Conservation (phyloP, 1,140 invertebrate species). For the Camponotus pennsylvanicus region DNA sequence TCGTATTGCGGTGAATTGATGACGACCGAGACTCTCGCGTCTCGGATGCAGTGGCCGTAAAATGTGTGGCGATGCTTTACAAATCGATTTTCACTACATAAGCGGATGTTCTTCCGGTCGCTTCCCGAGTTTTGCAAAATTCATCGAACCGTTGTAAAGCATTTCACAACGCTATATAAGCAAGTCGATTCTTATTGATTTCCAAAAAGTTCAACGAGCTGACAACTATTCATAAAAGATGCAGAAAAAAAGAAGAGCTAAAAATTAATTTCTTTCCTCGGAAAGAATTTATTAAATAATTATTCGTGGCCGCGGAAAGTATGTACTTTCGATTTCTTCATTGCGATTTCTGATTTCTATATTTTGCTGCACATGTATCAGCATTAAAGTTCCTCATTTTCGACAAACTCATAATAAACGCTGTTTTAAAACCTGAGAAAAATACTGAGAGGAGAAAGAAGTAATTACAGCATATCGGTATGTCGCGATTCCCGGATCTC, state of each 20-base stretch:
- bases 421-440: not conserved
- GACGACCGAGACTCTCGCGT: not conserved
- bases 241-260: not conserved
- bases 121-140: not conserved
- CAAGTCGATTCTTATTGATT: not conserved
- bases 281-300: not conserved
- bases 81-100: slow-evolving; percentile 17
- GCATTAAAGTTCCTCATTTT: not conserved
- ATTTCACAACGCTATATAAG: not conserved
- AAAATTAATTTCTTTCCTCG: slow-evolving; percentile 3
- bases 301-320: not conserved
- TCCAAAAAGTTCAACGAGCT: not conserved
- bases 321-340: not conserved
- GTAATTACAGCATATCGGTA: not conserved
- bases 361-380: not conserved
- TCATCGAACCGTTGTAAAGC: not conserved
- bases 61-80: not conserved
- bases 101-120: not conserved
- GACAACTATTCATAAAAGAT: not conserved
- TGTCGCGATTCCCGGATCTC: not conserved
- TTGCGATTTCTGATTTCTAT: not conserved
- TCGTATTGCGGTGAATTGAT: slow-evolving; percentile 2
- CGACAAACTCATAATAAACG: not conserved
- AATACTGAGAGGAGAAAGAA: not conserved
- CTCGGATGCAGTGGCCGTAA: not conserved